Base-by-base conservation (phyloP, 2,888 invertebrate species). In the Eurytoma adleriae region DNA sequence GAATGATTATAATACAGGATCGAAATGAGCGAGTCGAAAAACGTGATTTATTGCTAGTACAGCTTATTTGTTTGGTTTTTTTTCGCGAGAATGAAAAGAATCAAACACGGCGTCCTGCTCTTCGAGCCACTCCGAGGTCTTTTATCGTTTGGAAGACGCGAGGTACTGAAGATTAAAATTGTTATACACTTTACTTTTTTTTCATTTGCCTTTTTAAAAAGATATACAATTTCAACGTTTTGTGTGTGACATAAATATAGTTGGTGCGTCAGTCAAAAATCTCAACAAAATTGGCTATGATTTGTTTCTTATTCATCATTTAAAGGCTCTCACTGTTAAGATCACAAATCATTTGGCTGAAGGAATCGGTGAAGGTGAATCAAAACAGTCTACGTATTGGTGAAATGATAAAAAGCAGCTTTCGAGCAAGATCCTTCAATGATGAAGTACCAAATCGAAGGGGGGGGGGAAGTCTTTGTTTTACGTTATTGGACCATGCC, bases 401-500 rank as follows among this genome's bases (percentile, higher is more conserved):
- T 62, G 54, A 24, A 52, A 62, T 27, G 12, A 52, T 16, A 50
- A 64, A 50, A 40, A 14, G n/a, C 30, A n/a, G 48, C 56, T 68
- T 56, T 57, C 10, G 24, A 66, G 30, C 2, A 20, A 16, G 27
- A 59, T 57, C 59, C 48, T 57, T 70, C 24, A 71, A 2, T 40
- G 48, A 68, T 27, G 59, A 66, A 48, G 13, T 59, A 48, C 5
- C 30, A 56, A 77, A 54, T 52, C 54, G 16, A 67, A 54, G 52
- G 40, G 40, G 40, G 7, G 4, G 0, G 40, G 40, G 18, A 71
- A 62, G 61, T 78, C 18, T 72, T 76, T 24, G 13, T 10, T 72
- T 78, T 74, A 67, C 72, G 68, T 61, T 75, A 59, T 62, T 73
- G 52, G 79, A 79, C 61, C 84, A 85, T 84, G 83, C 84, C 84